phyloP scores from a whole-genome alignment of 2,113 vertebrate genomes.

The Anoura caudifer region DNA sequence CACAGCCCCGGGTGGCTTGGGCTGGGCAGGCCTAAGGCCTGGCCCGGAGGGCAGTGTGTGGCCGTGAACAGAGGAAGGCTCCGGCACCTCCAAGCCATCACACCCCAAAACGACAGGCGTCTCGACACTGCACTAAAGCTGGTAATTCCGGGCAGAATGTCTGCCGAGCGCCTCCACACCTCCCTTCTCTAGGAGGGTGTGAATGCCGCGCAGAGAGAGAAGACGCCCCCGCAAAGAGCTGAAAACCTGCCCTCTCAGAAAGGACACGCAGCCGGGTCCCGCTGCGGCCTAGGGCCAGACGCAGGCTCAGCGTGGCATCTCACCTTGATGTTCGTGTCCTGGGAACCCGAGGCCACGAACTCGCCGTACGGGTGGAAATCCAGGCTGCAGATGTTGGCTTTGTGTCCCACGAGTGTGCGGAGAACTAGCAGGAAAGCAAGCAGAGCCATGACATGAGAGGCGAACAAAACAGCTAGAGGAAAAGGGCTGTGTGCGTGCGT shows the following conservation, averaged over 20 bases:
- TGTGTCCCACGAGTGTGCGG: slow-evolving; percentile 92
- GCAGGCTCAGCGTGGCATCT: not conserved
- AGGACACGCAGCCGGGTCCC: rapidly evolving
- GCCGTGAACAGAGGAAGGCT: not conserved
- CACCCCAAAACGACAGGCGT: not conserved
- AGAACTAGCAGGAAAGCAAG: slow-evolving; percentile 82
- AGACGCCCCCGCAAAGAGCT: rapidly evolving
- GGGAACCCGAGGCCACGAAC: slow-evolving; percentile 93
- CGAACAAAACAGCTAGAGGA: rapidly evolving
- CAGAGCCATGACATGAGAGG: not conserved
- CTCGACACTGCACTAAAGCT: not conserved
- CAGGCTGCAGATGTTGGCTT: slow-evolving; percentile 93
- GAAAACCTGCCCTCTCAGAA: not conserved
- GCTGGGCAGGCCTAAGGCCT: not conserved
- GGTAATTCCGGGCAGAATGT: not conserved
- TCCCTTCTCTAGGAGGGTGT: not conserved
- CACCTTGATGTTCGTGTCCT: slow-evolving; percentile 98
- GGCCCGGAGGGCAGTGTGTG: not conserved
- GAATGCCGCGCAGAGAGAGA: no score
- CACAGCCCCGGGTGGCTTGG: not conserved
- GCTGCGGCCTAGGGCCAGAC: not conserved
- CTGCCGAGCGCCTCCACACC: not conserved
- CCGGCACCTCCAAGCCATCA: not conserved
- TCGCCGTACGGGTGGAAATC: slow-evolving; percentile 94
- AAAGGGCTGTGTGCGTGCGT: rapidly evolving